Percentiles rank a stretch among this genome's conserved stretches.
Evolutionary conservation across 2,888 invertebrate genomes (phyloP).

Genomic region (Dryobota labecula): DNA sequence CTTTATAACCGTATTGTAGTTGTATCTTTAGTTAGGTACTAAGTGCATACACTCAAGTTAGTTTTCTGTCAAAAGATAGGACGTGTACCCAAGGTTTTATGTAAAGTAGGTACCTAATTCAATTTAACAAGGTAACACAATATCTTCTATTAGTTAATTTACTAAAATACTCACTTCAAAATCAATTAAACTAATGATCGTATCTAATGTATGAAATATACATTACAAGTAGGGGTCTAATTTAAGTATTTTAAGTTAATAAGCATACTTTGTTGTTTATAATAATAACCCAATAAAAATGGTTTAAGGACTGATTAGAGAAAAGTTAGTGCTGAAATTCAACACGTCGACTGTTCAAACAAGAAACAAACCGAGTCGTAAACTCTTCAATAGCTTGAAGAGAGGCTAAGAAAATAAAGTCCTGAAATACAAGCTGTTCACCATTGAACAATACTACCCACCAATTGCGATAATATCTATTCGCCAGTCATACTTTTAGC

Average conservation of each 20-base stretch:
- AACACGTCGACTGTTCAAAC: constrained; percentile 59
- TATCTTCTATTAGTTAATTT: background rate
- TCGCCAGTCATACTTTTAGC: constrained; percentile 79
- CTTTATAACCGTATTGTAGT: constrained; percentile 34
- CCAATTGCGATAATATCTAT: constrained; percentile 81
- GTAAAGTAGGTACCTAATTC: constrained; percentile 1
- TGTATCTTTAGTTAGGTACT: background rate
- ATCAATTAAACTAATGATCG: background rate
- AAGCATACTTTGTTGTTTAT: background rate
- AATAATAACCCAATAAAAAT: background rate
- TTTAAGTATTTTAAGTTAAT: background rate
- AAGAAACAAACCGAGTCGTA: constrained; percentile 67
- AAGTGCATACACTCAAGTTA: constrained; percentile 7
- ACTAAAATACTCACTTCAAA: background rate
- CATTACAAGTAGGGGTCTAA: background rate
- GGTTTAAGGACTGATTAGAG: constrained; percentile 27
- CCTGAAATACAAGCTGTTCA: constrained; percentile 66
- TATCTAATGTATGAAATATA: background rate
- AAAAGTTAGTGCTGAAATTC: constrained; percentile 56
- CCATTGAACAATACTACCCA: constrained; percentile 75
- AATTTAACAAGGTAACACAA: background rate
- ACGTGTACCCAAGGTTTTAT: background rate
- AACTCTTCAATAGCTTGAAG: constrained; percentile 68
- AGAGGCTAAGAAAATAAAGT: constrained; percentile 69
- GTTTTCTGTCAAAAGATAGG: background rate